Evolutionary conservation across 2,113 vertebrate species (phyloP).

Genomic region (Aptenodytes patagonicus): DNA sequence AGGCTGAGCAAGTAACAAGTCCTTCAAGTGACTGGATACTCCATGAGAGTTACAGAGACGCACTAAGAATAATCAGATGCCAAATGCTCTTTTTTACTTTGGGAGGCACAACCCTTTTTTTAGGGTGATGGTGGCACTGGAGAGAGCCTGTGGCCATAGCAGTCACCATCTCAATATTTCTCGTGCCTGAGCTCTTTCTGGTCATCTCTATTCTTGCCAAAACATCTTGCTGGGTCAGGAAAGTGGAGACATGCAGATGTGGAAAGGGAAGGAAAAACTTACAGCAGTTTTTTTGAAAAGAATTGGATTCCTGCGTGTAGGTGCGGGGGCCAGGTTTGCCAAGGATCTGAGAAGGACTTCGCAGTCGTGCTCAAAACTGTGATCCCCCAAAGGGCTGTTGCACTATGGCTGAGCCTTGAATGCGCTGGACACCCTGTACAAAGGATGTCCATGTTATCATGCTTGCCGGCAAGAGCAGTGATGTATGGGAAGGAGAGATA

Average conservation of each 20-base stretch:
- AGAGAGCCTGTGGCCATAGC: background rate
- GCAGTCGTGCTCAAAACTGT: background rate
- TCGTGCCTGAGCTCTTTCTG: background rate
- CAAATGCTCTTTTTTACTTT: background rate
- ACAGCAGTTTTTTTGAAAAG: background rate
- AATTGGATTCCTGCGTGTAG: background rate
- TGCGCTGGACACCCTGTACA: accelerated
- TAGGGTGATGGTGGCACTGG: background rate
- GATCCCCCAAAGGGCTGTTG: background rate
- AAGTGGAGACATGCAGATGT: accelerated
- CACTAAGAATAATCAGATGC: background rate
- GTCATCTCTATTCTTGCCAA: background rate
- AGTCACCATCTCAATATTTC: background rate
- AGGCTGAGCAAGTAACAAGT: background rate
- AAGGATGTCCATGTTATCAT: background rate
- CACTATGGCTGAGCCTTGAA: accelerated
- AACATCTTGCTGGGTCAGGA: background rate
- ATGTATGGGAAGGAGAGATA: background rate
- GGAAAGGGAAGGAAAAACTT: background rate
- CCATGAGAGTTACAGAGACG: background rate
- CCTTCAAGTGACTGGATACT: background rate
- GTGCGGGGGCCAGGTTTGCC: background rate
- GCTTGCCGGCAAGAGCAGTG: background rate
- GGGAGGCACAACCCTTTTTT: background rate
- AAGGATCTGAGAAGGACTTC: background rate